A percentile compares a stretch with the other conserved stretches of the same genome.
Conservation (phyloP, 2,888 invertebrate species). For the Pimpla rufipes region DNA sequence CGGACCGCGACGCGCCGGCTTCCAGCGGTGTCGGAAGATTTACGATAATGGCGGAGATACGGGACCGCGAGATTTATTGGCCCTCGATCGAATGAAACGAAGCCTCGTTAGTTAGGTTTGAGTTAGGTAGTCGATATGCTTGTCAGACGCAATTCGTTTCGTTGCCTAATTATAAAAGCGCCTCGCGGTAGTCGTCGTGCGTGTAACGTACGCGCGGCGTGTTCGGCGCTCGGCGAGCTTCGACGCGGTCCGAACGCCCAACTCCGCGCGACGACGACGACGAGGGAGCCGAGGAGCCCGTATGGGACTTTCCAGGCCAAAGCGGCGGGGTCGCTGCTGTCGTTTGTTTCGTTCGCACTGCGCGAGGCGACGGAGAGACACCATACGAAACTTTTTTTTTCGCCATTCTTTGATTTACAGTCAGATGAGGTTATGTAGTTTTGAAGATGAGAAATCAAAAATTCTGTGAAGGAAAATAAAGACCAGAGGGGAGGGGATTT, state of each 20-base stretch:
- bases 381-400: no score
- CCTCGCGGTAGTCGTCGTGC: slow-evolving; percentile 68
- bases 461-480: no score
- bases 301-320: background rate
- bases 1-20: slow-evolving; percentile 70
- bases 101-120: slow-evolving; percentile 83
- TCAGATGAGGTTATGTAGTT: no score
- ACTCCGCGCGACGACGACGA: slow-evolving; percentile 18
- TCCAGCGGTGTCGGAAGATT: slow-evolving; percentile 80
- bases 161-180: slow-evolving; percentile 84
- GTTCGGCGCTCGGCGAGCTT: background rate
- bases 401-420: no score
- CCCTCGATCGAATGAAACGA: slow-evolving; percentile 80
- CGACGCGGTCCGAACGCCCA: slow-evolving; percentile 18
- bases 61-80: slow-evolving; percentile 80
- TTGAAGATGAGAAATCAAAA: no score
- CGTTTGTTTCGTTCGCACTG: no score
- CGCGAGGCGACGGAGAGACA: no score
- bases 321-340: background rate
- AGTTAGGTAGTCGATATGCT: slow-evolving; percentile 83
- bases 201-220: slow-evolving; percentile 4
- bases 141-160: slow-evolving; percentile 83
- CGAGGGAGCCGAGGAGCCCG: slow-evolving; percentile 1
- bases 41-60: slow-evolving; percentile 83
- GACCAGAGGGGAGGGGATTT: no score